These are phyloP conservation scores for Tetraodon nigroviridis DNA, from an alignment of 2,113 vertebrate species.

Conservation along the genomic window DNA sequence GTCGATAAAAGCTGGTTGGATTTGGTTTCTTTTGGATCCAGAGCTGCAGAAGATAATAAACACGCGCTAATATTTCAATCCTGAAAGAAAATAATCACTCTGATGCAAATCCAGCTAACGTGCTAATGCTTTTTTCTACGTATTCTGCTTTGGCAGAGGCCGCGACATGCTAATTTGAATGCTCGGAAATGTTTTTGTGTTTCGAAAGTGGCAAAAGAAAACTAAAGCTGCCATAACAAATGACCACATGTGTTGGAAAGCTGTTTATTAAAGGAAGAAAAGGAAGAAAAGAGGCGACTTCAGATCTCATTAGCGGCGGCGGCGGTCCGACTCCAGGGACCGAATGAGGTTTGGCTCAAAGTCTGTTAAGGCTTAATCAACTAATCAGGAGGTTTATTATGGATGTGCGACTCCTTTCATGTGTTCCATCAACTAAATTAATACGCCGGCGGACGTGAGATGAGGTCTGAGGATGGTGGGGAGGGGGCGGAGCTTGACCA, in stretches of 20 bases:
- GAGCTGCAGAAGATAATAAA: too few species aligned
- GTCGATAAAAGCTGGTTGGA: background rate
- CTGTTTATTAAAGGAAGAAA: constrained; percentile 38
- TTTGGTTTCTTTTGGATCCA: background rate
- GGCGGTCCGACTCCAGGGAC: constrained; percentile 28
- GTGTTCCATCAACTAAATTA: constrained; percentile 50
- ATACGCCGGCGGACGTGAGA: constrained; percentile 36
- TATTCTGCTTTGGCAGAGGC: too few species aligned
- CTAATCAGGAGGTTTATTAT: constrained; percentile 55
- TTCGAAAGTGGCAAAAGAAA: constrained; percentile 5
- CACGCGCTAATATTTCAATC: too few species aligned
- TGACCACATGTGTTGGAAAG: constrained; percentile 11
- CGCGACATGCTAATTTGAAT: too few species aligned
- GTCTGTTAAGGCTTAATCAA: constrained; percentile 62
- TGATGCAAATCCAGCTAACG: too few species aligned
- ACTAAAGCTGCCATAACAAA: constrained; percentile 21
- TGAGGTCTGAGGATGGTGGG: background rate
- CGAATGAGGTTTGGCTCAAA: constrained; percentile 57
- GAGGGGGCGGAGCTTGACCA: background rate
- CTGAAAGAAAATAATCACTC: too few species aligned
- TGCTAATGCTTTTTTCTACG: too few species aligned
- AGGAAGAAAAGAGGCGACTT: constrained; percentile 25
- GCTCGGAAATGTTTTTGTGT: background rate
- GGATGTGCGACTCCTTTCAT: constrained; percentile 53
- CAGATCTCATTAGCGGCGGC: constrained; percentile 57